Percentiles rank a stretch among this genome's conserved stretches.
Evolutionary conservation across 2,797 vertebrate species (phyloP).

Genomic region (Acomys russatus): DNA sequence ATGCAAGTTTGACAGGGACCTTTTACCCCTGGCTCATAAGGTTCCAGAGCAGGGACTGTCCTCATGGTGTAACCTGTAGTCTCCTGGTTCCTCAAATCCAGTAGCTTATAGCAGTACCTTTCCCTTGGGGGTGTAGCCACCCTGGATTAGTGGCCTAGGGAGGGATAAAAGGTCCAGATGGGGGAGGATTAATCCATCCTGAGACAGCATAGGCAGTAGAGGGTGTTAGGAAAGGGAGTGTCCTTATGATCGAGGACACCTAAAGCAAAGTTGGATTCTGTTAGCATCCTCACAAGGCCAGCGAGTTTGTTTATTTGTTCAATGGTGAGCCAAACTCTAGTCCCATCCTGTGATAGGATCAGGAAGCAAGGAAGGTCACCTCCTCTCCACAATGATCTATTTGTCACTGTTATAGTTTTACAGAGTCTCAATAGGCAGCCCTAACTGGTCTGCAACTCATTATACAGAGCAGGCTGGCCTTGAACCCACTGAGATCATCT

Average conservation of each 20-base stretch:
- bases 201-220: not conserved
- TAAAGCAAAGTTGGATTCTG: not conserved
- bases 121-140: not conserved
- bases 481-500: not conserved
- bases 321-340: not conserved
- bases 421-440: not conserved
- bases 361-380: not conserved
- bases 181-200: not conserved
- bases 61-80: not conserved
- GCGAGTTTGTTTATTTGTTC: not conserved
- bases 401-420: not conserved
- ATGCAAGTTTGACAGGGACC: not conserved
- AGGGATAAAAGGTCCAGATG: not conserved
- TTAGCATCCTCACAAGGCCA: not conserved
- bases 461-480: not conserved
- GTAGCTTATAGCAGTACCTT: not conserved
- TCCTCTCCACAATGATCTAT: not conserved
- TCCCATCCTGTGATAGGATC: not conserved
- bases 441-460: not conserved
- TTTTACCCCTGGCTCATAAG: not conserved
- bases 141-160: rapidly evolving
- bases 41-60: not conserved
- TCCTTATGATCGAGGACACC: not conserved
- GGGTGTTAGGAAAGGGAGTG: not conserved
- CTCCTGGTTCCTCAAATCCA: not conserved